Conservation (phyloP, 1,140 invertebrate species). For the Chymomyza costata region DNA sequence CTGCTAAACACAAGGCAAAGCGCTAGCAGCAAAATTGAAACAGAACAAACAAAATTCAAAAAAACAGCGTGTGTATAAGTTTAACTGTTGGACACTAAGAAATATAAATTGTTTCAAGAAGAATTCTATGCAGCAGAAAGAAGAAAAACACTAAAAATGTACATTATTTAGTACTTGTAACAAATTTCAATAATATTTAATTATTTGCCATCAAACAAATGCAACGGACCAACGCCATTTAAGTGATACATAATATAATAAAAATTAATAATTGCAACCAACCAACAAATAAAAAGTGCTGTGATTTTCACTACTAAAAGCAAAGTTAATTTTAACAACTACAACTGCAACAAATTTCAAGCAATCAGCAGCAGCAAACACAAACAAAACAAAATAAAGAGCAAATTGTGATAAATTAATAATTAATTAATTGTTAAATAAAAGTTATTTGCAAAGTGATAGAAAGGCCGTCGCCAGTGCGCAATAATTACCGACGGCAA, state of each 20-base stretch:
- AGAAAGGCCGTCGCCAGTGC: conserved; percentile 46
- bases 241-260: conserved; percentile 60
- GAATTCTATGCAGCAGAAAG: conserved; percentile 56
- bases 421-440: conserved; percentile 32
- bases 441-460: conserved; percentile 46
- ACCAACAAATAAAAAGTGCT: conserved; percentile 65
- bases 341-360: conserved; percentile 42
- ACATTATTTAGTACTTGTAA: conserved; percentile 27
- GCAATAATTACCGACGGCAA: conserved; percentile 4
- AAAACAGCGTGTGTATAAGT: conserved; percentile 45
- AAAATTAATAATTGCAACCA: conserved; percentile 33
- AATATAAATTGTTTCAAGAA: conserved; percentile 56
- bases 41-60: conserved; percentile 38
- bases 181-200: conserved; percentile 42
- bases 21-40: conserved; percentile 24
- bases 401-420: conserved; percentile 71
- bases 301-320: conserved; percentile 71
- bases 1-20: conserved; percentile 31
- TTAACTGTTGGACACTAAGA: conserved; percentile 38
- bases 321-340: conserved; percentile 42
- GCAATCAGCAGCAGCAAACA: conserved; percentile 36
- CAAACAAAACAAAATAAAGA: conserved; percentile 35
- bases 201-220: conserved; percentile 72
- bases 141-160: conserved; percentile 28
- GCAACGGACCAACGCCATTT: conserved; percentile 74